Evolutionary conservation across 1,140 invertebrate species (phyloP), one percentile per base, ranked within the genome.

Genomic region (Drosophila auraria): DNA sequence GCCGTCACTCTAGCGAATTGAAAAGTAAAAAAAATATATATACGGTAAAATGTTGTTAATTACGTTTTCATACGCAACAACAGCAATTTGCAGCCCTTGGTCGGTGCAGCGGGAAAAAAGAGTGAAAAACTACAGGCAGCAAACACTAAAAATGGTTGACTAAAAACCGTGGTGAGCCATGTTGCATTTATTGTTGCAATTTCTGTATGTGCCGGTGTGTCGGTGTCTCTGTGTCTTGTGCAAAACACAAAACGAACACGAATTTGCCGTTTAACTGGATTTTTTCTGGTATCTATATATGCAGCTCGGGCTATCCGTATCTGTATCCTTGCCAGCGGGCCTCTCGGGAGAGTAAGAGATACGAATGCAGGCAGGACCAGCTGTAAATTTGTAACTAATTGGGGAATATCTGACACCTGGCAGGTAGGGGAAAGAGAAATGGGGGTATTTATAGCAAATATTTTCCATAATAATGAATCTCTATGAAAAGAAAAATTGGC

Each of bases 31-130:
- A 78, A 63, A 50, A 56, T 38, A 56, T 56, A 56, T 57, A 36
- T 69, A 59, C 66, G 68, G 84, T 47, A 83, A 87, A 90, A 89
- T 90, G 82, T 86, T 89, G 84, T 90, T 89, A 89, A 89, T 89
- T 89, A 89, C 84, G 62, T 81, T 87, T 87, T 89, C 81, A 89
- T 87, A 78, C 77, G 87, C 74, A 87, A 60, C 82, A 80, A 62
- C 66, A 57, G 57, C 70, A 64, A 63, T 71, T 73, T 75, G 30
- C 75, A 54, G 70, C 58, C 50, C 68, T 78, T 61, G 79, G 84
- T 84, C 51, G 47, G 61, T 89, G 80, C 66, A 40, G 54, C 54
- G 54, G 33, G 9, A 11, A 81, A 86, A 83, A 81, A 78, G 78
- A 81, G 82, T 61, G 72, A 66, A 74, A 83, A 83, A 80, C 66